A percentile compares a stretch with the other conserved stretches of the same genome.
phyloP scores from a whole-genome alignment of 1,140 invertebrate species.

The Charaxes varanes region DNA sequence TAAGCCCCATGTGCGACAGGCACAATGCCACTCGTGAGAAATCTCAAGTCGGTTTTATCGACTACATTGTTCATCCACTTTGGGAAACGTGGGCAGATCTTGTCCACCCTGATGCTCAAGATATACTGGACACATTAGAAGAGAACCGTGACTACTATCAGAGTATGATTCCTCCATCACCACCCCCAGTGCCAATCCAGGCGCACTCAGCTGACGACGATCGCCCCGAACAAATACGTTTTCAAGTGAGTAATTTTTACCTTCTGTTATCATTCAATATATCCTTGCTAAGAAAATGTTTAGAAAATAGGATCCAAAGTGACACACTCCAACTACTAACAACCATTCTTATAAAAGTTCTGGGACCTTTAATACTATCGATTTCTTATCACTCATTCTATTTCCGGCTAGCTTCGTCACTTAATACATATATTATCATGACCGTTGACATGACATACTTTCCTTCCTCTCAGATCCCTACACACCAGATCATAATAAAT shows the following conservation, averaged over 20 bases:
- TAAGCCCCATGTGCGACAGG: slow-evolving; percentile 98
- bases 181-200: slow-evolving; percentile 79
- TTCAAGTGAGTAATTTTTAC: slow-evolving; percentile 73
- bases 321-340: too few species aligned
- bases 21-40: slow-evolving; percentile 97
- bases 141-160: slow-evolving; percentile 99
- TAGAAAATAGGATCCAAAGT: too few species aligned
- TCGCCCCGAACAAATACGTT: slow-evolving; percentile 78
- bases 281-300: too few species aligned
- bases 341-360: too few species aligned
- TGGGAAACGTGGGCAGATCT: slow-evolving; percentile 99
- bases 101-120: slow-evolving; percentile 98
- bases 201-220: slow-evolving; percentile 72
- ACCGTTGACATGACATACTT: too few species aligned
- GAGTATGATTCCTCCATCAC: slow-evolving; percentile 87
- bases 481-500: too few species aligned
- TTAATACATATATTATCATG: too few species aligned
- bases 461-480: too few species aligned
- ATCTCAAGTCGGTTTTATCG: slow-evolving; percentile 99
- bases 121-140: slow-evolving; percentile 97
- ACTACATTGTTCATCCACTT: slow-evolving; percentile 98
- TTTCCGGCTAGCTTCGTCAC: too few species aligned
- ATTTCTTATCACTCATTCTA: too few species aligned
- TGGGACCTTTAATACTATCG: too few species aligned
- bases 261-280: background rate